Percentiles rank a stretch among this genome's conserved stretches.
Evolutionary conservation across 2,888 invertebrate genomes (phyloP).

Genomic region (Lissonota sp.): DNA sequence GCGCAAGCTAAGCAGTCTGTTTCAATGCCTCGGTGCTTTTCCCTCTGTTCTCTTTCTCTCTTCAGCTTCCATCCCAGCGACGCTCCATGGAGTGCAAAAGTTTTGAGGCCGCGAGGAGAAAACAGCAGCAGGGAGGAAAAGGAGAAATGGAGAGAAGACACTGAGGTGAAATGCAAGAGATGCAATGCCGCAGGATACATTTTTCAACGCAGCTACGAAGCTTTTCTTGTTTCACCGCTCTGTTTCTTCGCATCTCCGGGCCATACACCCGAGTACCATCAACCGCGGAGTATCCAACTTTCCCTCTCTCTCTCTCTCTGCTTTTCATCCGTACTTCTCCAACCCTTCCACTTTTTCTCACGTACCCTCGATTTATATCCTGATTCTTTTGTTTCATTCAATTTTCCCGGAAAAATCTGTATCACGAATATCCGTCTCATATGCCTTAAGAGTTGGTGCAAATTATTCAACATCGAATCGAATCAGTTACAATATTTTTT

Average conservation of each 20-base stretch:
- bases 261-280: constrained; percentile 32
- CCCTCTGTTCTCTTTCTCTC: neutral
- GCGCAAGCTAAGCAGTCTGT: constrained; percentile 59
- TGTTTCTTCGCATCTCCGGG: constrained; percentile 44
- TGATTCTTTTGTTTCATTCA: neutral
- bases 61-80: constrained; percentile 5
- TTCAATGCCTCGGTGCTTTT: constrained; percentile 46
- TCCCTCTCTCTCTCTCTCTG: constrained; percentile 30
- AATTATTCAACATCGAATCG: too few relatives aligned
- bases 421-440: too few relatives aligned
- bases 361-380: constrained; percentile 44
- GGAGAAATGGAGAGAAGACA: constrained; percentile 16
- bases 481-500: too few relatives aligned
- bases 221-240: constrained; percentile 51
- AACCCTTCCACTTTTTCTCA: constrained; percentile 33
- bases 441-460: too few relatives aligned
- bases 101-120: constrained; percentile 27
- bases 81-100: constrained; percentile 35
- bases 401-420: too few relatives aligned
- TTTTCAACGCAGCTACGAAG: constrained; percentile 56
- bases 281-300: constrained; percentile 16
- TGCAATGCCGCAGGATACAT: constrained; percentile 62
- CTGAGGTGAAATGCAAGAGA: constrained; percentile 55
- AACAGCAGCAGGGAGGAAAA: neutral
- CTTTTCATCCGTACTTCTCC: constrained; percentile 23